phyloP scores from a whole-genome alignment of 2,888 invertebrate species.

The Andrena chrysosceles region DNA sequence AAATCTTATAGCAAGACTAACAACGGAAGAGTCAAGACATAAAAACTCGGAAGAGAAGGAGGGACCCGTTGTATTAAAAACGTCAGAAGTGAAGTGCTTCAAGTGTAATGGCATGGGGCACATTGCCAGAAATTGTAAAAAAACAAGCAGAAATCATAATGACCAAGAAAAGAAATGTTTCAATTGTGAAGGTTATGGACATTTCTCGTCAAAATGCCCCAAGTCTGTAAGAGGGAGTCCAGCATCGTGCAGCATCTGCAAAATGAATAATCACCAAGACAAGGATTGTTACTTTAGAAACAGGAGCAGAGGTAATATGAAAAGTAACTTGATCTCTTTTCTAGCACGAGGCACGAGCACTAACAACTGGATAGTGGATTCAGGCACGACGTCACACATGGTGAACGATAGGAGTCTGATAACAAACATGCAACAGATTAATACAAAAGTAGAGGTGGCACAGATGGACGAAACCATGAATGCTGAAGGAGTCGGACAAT shows the following conservation, averaged over 20 bases:
- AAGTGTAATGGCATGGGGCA: background rate
- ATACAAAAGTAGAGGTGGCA: background rate
- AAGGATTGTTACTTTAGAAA: constrained; percentile 3
- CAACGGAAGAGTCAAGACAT: constrained; percentile 8
- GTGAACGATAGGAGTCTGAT: background rate
- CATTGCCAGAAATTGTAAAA: background rate
- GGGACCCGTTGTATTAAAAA: background rate
- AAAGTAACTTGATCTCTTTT: background rate
- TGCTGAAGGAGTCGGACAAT: background rate
- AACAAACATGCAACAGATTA: background rate
- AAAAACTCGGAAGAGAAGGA: background rate
- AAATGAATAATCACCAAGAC: background rate
- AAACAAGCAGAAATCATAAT: background rate
- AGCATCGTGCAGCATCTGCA: background rate
- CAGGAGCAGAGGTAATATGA: background rate
- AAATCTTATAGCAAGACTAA: background rate
- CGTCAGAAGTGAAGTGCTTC: background rate
- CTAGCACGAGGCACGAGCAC: background rate
- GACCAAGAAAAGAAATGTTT: background rate
- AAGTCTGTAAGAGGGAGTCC: background rate
- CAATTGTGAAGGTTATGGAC: background rate
- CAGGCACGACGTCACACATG: background rate
- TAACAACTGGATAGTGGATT: background rate
- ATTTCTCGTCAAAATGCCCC: background rate
- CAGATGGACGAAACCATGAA: background rate